Evolutionary conservation across 1,140 invertebrate genomes (phyloP).

Genomic region (Trypoxylus dichotomus): DNA sequence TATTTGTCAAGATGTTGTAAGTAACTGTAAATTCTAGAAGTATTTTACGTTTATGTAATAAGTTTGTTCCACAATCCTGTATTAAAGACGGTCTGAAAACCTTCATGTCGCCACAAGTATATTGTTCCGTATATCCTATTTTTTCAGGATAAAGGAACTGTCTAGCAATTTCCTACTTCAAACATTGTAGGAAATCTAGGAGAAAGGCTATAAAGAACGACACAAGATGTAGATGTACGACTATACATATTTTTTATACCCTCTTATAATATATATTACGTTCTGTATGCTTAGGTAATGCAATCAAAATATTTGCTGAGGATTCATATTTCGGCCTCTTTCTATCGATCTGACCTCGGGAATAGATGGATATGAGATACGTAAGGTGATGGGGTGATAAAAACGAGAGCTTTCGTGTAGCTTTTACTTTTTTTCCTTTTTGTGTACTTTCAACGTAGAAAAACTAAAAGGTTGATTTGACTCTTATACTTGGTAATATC

Average conservation of each 20-base stretch:
- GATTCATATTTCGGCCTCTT: background rate
- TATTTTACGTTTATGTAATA: too few species aligned
- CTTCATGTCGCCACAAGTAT: too few species aligned
- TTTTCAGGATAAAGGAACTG: too few species aligned
- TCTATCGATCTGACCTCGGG: background rate
- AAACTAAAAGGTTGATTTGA: background rate
- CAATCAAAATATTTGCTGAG: background rate
- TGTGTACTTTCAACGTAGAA: background rate
- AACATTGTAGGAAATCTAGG: too few species aligned
- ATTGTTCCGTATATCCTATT: background rate
- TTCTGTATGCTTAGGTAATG: background rate
- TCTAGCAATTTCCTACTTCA: background rate
- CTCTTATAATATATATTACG: background rate
- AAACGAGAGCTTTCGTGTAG: too few species aligned
- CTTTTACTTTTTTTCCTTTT: background rate
- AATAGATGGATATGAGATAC: background rate
- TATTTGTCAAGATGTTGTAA: too few species aligned
- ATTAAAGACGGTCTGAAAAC: too few species aligned
- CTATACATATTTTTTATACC: background rate
- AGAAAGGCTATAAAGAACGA: too few species aligned
- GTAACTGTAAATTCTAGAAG: too few species aligned
- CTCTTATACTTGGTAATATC: too few species aligned
- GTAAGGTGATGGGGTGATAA: background rate
- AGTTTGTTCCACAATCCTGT: too few species aligned
- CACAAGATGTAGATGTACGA: too few species aligned